Evolutionary conservation across 64 coral and sea anemone species (phyloP).

Genomic region (Pocillopora damicornis): DNA sequence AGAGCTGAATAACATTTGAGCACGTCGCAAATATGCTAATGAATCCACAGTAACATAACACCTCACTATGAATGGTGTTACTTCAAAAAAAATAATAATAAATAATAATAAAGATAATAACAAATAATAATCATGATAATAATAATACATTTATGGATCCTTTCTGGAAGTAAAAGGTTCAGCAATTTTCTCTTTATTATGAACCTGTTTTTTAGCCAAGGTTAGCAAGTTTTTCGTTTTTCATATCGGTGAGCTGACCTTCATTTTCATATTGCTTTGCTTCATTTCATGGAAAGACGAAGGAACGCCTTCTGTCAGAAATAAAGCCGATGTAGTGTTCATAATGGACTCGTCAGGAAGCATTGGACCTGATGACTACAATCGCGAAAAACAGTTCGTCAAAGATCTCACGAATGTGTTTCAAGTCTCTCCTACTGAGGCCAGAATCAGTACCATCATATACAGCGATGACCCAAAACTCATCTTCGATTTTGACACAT

Average conservation of each 20-base stretch:
- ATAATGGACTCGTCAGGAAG: conserved; percentile 87
- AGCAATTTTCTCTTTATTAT: too few species aligned
- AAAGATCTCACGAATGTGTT: conserved; percentile 77
- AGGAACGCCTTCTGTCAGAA: conserved; percentile 43
- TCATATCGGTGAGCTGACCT: neutral
- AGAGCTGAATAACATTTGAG: too few species aligned
- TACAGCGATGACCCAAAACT: conserved; percentile 69
- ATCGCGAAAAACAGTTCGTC: conserved; percentile 80
- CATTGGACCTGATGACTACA: conserved; percentile 68
- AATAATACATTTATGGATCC: too few species aligned
- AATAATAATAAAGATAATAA: too few species aligned
- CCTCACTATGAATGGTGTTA: too few species aligned
- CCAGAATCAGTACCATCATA: conserved; percentile 71
- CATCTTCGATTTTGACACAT: conserved; percentile 51
- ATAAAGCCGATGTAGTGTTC: conserved; percentile 75
- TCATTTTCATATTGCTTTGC: neutral
- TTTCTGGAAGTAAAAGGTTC: too few species aligned
- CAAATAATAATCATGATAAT: too few species aligned
- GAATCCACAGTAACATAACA: too few species aligned
- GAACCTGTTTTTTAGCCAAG: too few species aligned
- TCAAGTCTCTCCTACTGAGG: conserved; percentile 41
- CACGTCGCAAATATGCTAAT: too few species aligned
- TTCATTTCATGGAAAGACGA: neutral
- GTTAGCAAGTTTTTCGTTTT: neutral
- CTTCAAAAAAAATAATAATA: too few species aligned